A percentile compares a stretch with the other conserved stretches of the same genome.
Evolutionary conservation across 2,888 invertebrate genomes (phyloP).

Genomic region (Spatulosminthurus flaviceps): DNA sequence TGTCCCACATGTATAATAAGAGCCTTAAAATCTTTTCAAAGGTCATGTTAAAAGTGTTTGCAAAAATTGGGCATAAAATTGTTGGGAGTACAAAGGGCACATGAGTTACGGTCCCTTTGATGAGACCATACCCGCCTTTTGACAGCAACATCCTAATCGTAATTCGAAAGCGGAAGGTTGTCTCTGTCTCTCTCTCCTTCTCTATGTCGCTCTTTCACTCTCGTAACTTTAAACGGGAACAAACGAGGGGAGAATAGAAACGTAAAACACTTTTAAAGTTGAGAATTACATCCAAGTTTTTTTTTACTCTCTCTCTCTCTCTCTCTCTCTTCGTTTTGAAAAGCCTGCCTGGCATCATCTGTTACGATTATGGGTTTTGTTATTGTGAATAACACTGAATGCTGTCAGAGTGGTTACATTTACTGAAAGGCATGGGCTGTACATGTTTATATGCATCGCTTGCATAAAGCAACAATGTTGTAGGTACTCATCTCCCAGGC

Average conservation of each 20-base stretch:
- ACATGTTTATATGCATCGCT: too few species aligned
- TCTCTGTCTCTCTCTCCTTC: slow-evolving; percentile 22
- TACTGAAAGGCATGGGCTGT: too few species aligned
- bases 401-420: not conserved
- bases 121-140: not conserved
- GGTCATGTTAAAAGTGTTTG: slow-evolving; percentile 42
- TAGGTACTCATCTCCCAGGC: slow-evolving; percentile 15
- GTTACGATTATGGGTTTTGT: slow-evolving; percentile 25
- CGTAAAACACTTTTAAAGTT: slow-evolving; percentile 20
- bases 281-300: slow-evolving; percentile 4
- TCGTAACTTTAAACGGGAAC: slow-evolving; percentile 1
- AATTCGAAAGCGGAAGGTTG: slow-evolving; percentile 5
- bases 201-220: slow-evolving; percentile 18
- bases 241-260: slow-evolving; percentile 25
- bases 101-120: slow-evolving; percentile 26
- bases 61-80: slow-evolving; percentile 53
- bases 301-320: not conserved
- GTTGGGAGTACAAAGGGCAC: slow-evolving; percentile 24
- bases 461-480: not conserved
- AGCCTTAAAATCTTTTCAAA: not conserved
- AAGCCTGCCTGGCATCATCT: slow-evolving; percentile 16
- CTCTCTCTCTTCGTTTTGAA: slow-evolving; percentile 26
- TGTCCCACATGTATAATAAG: not conserved
- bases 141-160: slow-evolving; percentile 39
- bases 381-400: slow-evolving; percentile 10